Evolutionary conservation across 2,113 vertebrate genomes (phyloP).

Genomic region (Oncorhynchus clarkii): DNA sequence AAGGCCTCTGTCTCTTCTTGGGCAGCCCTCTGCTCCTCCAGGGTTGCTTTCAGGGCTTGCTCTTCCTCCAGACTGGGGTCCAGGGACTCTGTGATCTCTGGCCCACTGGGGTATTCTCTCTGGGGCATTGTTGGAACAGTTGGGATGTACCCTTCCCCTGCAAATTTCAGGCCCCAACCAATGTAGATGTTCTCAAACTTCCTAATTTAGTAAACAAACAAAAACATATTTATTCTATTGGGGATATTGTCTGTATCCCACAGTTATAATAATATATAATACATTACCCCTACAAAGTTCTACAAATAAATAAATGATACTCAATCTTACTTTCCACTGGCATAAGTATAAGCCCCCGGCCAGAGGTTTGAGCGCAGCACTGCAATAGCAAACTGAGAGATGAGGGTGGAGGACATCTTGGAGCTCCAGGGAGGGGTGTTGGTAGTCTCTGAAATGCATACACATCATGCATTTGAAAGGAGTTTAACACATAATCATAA

Average conservation of each 20-base stretch:
- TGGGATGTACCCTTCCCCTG: slow-evolving; percentile 74
- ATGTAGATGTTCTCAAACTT: slow-evolving; percentile 88
- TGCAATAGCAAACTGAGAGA: slow-evolving; percentile 81
- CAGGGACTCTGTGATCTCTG: slow-evolving; percentile 77
- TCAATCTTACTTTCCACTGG: slow-evolving; percentile 80
- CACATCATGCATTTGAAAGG: not conserved
- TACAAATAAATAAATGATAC: not conserved
- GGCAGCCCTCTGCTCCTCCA: slow-evolving; percentile 69
- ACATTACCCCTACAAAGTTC: not conserved
- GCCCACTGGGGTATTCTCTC: slow-evolving; percentile 76
- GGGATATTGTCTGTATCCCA: not conserved
- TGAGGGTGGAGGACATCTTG: slow-evolving; percentile 77
- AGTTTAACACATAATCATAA: not conserved
- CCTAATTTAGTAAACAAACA: slow-evolving; percentile 37
- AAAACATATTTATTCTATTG: not conserved
- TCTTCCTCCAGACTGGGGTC: slow-evolving; percentile 88
- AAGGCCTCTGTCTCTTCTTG: slow-evolving; percentile 72
- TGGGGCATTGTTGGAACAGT: slow-evolving; percentile 64
- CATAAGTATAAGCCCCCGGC: slow-evolving; percentile 87
- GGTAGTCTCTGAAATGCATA: slow-evolving; percentile 75
- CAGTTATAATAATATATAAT: too few relatives aligned
- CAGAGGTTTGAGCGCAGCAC: slow-evolving; percentile 88
- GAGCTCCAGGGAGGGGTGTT: slow-evolving; percentile 81
- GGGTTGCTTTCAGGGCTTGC: slow-evolving; percentile 68
- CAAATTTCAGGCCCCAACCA: slow-evolving; percentile 92